Evolutionary conservation across 2,113 vertebrate genomes (phyloP), one percentile per base, ranked within the genome.

Genomic region (Xyrauchen texanus): DNA sequence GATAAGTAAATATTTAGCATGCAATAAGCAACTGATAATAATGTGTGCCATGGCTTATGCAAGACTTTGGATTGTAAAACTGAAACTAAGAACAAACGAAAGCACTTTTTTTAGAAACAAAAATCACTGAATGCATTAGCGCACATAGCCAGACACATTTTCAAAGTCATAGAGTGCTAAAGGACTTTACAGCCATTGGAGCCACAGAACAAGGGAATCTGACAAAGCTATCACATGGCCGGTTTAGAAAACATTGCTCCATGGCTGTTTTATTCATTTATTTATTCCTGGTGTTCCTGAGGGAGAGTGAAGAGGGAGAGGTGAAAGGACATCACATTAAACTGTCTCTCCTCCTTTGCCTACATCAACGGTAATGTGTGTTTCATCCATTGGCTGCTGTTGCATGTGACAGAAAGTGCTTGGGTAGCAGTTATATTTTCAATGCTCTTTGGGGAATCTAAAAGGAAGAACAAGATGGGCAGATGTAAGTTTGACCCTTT

Each of bases 1-100:
- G 86, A 88, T 82, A 84, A 88, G 87, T 85, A 79, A 88, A 88
- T 88, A 88, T 88, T 88, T 88, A 86, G 84, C 79, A 69, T 83
- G 78, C 87, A 83, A 81, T 76, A 85, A 86, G 81, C 82, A 82
- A 85, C 87, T 87, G 87, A 87, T 88, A 87, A 87, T 87, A 87
- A 85, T 84, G 85, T 86, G 82, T 84, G 82, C 76, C n/a, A 55
- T 77, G 85, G 86, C 82, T 87, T 85, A 86, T 79, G n/a, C 45
- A 10, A 84, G 84, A 73, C 78, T 86, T 86, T 81, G 76, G 78
- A 85, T 80, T 84, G 60, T 70, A 85, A 57, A 81, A 86, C 77
- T 49, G 66, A 68, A 88, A 85, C 80, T 88, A 82, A 68, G 72
- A 86, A 85, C 80, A 86, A 88, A 88, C 82, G 61, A 81, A 87